Evolutionary conservation across 2,888 invertebrate genomes (phyloP), one percentile per base, ranked within the genome.

Genomic region (Hyppa rectilinea): DNA sequence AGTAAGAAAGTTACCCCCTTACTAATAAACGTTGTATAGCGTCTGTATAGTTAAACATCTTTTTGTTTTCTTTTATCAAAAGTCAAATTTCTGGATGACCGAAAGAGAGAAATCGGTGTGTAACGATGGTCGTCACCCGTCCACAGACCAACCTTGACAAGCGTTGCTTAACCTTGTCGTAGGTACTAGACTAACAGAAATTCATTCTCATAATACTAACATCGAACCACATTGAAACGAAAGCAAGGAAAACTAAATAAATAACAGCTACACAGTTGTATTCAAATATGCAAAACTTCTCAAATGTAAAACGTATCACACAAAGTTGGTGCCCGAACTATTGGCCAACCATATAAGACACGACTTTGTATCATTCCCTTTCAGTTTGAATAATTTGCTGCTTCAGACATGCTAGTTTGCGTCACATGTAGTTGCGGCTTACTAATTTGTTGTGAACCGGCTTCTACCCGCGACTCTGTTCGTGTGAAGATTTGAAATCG

Each of bases 271-370:
- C 70, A 52, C 40, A 43, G 70, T 69, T 43, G 70, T 70, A 43
- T 34, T 26, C 17, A 17, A 70, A n/a, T 50, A 40, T 36, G 20
- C 49, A 20, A 17, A 12, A 47, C 17, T 61, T 62, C 17, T 23
- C 17, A 40, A 62, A 65, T 47, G 67, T 65, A 36, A 65, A 65
- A 52, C 43, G 49, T 67, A 59, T 31, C 31, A 17, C 36, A 40
- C 55, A 61, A 85, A 85, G 72, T 85, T 76, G 23, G 73, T 56
- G 29, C 20, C 53, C 65, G 26, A 78, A 76, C 71, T 78, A 75
- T 78, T 58, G 56, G 62, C 17, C 62, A 12, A 63, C 45, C 49
- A n/a, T 67, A 58, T 60, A 72, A 55, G 67, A 50, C 53, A 52
- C 77, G 78, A 85, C 75, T 80, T 75, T 69, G 72, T 75, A 59